Conservation (phyloP, 1,140 invertebrate species). For the Aphidius gifuensis region DNA sequence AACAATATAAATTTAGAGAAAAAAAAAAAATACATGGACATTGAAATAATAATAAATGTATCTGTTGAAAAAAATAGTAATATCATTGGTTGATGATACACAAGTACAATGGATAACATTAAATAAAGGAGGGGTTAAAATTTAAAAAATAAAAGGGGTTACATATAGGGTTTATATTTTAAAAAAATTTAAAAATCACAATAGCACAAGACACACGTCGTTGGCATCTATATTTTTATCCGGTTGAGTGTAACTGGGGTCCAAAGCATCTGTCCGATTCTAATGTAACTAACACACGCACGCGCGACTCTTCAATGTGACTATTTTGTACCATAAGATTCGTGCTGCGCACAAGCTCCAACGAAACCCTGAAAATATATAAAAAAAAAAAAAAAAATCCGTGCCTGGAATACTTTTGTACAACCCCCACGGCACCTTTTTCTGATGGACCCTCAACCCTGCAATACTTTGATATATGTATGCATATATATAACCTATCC, state of each 20-base stretch:
- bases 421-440: constrained; percentile 15
- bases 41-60: too few relatives aligned
- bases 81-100: constrained; percentile 15
- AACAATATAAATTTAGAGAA: too few relatives aligned
- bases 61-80: constrained; percentile 6
- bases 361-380: too few relatives aligned
- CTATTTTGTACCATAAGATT: neutral
- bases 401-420: constrained; percentile 16
- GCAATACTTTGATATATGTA: too few relatives aligned
- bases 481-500: too few relatives aligned
- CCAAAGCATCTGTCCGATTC: constrained; percentile 35
- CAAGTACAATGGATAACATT: neutral
- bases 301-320: neutral
- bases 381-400: constrained; percentile 18
- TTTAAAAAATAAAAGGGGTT: constrained; percentile 7
- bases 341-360: constrained; percentile 22
- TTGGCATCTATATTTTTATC: constrained; percentile 38
- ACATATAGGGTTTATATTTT: constrained; percentile 17
- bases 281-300: constrained; percentile 18
- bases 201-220: constrained; percentile 41
- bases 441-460: constrained; percentile 1
- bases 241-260: constrained; percentile 31
- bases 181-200: constrained; percentile 27
- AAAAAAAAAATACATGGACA: too few relatives aligned
- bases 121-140: constrained; percentile 7